Percentiles rank a stretch among this genome's conserved stretches.
Conservation (phyloP, 1,140 invertebrate genomes). For the Leptopilina boulardi region DNA sequence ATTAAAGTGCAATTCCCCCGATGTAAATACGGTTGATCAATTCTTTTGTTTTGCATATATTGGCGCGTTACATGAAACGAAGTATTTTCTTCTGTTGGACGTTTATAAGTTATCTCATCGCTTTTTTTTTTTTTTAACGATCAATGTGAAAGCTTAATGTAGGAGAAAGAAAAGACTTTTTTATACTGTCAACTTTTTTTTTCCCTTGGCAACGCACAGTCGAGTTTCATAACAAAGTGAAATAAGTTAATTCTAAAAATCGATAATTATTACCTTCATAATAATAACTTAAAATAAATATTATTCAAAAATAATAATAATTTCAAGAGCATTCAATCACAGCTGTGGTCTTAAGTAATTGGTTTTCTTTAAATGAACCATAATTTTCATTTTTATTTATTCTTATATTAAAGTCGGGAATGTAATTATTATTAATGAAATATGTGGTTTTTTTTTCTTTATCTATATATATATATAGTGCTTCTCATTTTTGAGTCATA, state of each 20-base stretch:
- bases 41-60: constrained; percentile 13
- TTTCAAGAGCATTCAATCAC: constrained; percentile 20
- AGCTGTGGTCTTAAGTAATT: constrained; percentile 20
- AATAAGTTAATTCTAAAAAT: constrained; percentile 1
- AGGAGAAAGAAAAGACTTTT: constrained; percentile 41
- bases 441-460: not conserved
- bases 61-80: constrained; percentile 12
- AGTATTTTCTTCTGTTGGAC: not conserved
- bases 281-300: not conserved
- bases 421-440: constrained; percentile 10
- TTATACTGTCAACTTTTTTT: constrained; percentile 34
- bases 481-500: constrained; percentile 6
- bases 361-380: not conserved
- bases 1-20: not conserved
- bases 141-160: constrained; percentile 12
- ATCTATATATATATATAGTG: not conserved
- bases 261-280: constrained; percentile 1
- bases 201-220: constrained; percentile 10
- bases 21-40: constrained; percentile 17
- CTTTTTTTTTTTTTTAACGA: constrained; percentile 12
- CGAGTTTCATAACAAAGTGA: constrained; percentile 27
- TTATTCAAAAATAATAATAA: not conserved
- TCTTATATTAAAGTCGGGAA: not conserved
- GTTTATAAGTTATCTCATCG: constrained; percentile 18
- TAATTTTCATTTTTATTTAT: not conserved